Evolutionary conservation across 2,113 vertebrate species (phyloP).

Genomic region (Thoracochromis brauschi): DNA sequence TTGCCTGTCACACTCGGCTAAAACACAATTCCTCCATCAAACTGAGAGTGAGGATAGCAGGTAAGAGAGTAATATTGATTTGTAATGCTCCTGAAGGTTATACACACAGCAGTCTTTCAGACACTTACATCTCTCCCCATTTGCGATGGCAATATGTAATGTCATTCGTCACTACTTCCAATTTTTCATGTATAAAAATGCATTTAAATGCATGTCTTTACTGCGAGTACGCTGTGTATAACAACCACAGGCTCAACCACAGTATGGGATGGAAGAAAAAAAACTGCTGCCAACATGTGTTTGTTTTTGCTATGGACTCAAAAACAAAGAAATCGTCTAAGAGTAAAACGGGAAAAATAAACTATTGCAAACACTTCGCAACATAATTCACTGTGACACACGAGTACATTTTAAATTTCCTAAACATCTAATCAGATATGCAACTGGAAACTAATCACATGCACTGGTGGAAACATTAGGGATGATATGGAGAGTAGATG

Average conservation of each 20-base stretch:
- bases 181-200: slow-evolving; percentile 5
- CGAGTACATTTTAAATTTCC: background rate
- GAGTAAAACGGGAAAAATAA: background rate
- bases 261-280: background rate
- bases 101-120: slow-evolving; percentile 10
- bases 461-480: background rate
- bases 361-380: background rate
- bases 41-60: slow-evolving; percentile 20
- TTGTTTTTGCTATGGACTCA: background rate
- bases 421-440: slow-evolving; percentile 6
- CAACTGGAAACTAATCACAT: slow-evolving; percentile 11
- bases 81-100: slow-evolving; percentile 27
- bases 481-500: background rate
- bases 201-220: background rate
- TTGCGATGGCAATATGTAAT: slow-evolving; percentile 23
- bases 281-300: background rate
- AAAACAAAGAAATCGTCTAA: background rate
- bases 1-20: slow-evolving; percentile 16
- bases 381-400: background rate
- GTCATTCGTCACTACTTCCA: slow-evolving; percentile 26
- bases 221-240: background rate
- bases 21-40: slow-evolving; percentile 29
- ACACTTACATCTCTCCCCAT: slow-evolving; percentile 20
- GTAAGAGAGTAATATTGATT: slow-evolving; percentile 41
- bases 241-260: background rate